A percentile compares a stretch with the other conserved stretches of the same genome.
These are phyloP conservation scores for Drosophila melanica DNA, from an alignment of 1,140 invertebrate species.

Conservation along the genomic window DNA sequence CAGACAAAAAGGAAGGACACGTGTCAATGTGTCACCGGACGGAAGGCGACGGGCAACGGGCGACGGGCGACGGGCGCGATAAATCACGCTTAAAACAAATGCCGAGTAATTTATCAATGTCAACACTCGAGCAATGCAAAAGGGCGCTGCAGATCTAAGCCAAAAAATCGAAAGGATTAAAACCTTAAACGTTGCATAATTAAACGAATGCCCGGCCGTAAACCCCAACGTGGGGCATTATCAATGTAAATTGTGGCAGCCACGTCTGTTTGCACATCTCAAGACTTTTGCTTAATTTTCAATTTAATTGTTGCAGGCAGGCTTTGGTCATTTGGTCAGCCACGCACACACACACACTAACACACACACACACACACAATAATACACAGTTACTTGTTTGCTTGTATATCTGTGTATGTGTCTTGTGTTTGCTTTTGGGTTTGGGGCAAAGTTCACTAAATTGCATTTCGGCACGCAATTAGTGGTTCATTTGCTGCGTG, in stretches of 20 bases:
- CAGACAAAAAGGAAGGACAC: constrained; percentile 74
- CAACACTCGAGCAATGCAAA: constrained; percentile 59
- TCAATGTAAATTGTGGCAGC: constrained; percentile 50
- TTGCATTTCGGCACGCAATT: constrained; percentile 84
- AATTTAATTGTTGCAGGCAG: constrained; percentile 51
- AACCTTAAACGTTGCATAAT: constrained; percentile 72
- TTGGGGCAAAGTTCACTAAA: constrained; percentile 74
- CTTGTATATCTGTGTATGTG: constrained; percentile 24
- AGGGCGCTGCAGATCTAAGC: constrained; percentile 44
- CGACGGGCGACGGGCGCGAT: constrained; percentile 66
- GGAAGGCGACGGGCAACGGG: background rate
- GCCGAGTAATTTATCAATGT: constrained; percentile 82
- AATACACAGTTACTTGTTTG: constrained; percentile 6
- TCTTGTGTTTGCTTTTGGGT: constrained; percentile 32
- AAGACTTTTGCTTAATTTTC: constrained; percentile 58
- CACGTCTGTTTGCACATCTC: constrained; percentile 47
- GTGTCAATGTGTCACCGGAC: constrained; percentile 72
- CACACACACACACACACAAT: constrained; percentile 14
- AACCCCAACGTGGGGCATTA: constrained; percentile 10
- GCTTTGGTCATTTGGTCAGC: constrained; percentile 44
- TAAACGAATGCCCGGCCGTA: constrained; percentile 45
- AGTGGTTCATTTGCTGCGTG: constrained; percentile 81
- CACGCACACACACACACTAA: constrained; percentile 9
- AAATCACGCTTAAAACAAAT: constrained; percentile 83
- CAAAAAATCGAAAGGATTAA: constrained; percentile 72